Conservation (phyloP, 2,888 invertebrate genomes). For the Nasonovia ribisnigri region DNA sequence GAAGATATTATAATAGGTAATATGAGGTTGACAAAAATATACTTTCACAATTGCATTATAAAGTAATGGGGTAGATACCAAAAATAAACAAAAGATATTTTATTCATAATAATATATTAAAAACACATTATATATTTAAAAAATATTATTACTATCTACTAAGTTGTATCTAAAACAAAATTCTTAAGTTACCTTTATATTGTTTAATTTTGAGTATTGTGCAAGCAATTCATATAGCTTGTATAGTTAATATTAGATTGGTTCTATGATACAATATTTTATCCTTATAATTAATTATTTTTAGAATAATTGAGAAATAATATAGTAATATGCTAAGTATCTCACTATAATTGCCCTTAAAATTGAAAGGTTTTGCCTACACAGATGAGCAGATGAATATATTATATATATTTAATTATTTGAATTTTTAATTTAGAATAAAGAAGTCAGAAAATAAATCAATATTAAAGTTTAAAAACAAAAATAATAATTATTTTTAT, state of each 20-base stretch:
- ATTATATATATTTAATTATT: neutral
- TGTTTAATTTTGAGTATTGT: too few species aligned
- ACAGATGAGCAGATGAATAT: neutral
- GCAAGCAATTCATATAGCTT: neutral
- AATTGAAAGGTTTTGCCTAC: neutral
- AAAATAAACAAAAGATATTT: neutral
- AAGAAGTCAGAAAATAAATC: neutral
- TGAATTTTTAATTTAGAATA: neutral
- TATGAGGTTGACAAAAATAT: neutral
- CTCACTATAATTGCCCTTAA: accelerated
- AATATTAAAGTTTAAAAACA: neutral
- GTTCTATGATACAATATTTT: too few species aligned
- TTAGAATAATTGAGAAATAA: neutral
- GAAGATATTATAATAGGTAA: constrained; percentile 9
- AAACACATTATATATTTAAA: neutral
- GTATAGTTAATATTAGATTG: neutral
- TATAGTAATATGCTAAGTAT: neutral
- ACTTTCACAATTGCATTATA: neutral
- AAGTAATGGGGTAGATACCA: neutral
- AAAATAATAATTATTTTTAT: neutral
- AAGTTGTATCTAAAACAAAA: neutral
- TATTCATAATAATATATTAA: neutral
- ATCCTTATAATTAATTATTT: neutral
- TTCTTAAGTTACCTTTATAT: neutral
- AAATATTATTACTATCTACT: neutral